phyloP scores from a whole-genome alignment of 2,888 invertebrate genomes.

The Lottia scabra region DNA sequence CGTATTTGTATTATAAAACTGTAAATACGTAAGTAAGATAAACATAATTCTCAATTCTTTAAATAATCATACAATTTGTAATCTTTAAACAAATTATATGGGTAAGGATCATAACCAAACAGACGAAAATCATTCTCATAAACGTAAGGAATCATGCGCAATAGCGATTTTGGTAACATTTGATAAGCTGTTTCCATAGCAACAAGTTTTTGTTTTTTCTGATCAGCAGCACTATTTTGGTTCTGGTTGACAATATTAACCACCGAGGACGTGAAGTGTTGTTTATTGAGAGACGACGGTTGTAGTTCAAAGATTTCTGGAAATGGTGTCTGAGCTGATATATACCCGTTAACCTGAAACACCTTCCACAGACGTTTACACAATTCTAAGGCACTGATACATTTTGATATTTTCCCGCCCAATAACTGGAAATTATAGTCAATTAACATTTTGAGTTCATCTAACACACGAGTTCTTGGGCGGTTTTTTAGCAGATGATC shows the following conservation, averaged over 20 bases:
- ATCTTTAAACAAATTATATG: neutral
- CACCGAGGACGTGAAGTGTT: neutral
- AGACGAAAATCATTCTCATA: neutral
- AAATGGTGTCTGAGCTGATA: conserved; percentile 6
- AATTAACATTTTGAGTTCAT: conserved; percentile 13
- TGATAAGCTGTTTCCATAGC: neutral
- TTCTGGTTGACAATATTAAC: neutral
- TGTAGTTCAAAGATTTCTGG: neutral
- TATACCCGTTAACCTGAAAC: conserved; percentile 8
- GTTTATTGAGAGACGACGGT: neutral
- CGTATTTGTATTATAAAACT: too few species aligned
- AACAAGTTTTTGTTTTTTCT: neutral
- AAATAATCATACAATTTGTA: neutral
- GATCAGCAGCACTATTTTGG: neutral
- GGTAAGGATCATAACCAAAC: neutral
- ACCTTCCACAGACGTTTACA: conserved; percentile 11
- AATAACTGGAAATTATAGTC: conserved; percentile 14
- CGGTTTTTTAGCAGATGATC: neutral
- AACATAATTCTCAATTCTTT: too few species aligned
- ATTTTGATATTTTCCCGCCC: neutral
- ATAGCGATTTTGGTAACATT: neutral
- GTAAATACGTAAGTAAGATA: too few species aligned
- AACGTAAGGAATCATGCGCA: neutral
- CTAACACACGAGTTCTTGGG: neutral
- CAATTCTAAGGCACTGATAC: neutral